phyloP scores from a whole-genome alignment of 2,888 invertebrate species.

The Leptopterna dolabrata region DNA sequence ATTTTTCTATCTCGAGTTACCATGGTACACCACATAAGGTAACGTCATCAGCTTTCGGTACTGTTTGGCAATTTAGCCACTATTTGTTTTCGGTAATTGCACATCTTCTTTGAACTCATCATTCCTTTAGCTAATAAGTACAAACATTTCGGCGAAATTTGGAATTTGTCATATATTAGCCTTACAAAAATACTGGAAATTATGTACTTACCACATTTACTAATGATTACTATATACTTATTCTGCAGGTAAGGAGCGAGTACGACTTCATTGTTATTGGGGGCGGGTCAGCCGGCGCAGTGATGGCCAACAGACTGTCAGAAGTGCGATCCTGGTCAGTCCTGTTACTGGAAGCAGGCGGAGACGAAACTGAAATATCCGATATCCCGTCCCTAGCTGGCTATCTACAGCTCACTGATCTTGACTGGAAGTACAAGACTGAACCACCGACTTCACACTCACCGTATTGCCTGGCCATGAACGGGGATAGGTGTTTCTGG shows the following conservation, averaged over 20 bases:
- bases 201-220: no score
- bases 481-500: conserved; percentile 89
- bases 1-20: no score
- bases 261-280: conserved; percentile 91
- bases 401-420: conserved; percentile 84
- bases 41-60: no score
- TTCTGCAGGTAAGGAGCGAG: conserved; percentile 75
- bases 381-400: conserved; percentile 86
- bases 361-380: conserved; percentile 88
- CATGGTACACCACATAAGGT: no score
- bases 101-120: no score
- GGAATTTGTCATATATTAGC: no score
- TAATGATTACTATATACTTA: conserved; percentile 50
- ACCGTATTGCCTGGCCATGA: conserved; percentile 89
- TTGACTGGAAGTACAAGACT: conserved; percentile 94
- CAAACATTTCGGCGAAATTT: no score
- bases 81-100: no score
- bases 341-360: conserved; percentile 81
- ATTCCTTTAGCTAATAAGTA: no score
- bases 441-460: conserved; percentile 79
- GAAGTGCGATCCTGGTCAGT: conserved; percentile 86
- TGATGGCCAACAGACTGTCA: conserved; percentile 85
- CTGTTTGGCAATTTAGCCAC: no score
- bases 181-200: no score
- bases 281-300: conserved; percentile 90